phyloP scores from a whole-genome alignment of 2,113 vertebrate genomes.

The Aviceda subcristata region DNA sequence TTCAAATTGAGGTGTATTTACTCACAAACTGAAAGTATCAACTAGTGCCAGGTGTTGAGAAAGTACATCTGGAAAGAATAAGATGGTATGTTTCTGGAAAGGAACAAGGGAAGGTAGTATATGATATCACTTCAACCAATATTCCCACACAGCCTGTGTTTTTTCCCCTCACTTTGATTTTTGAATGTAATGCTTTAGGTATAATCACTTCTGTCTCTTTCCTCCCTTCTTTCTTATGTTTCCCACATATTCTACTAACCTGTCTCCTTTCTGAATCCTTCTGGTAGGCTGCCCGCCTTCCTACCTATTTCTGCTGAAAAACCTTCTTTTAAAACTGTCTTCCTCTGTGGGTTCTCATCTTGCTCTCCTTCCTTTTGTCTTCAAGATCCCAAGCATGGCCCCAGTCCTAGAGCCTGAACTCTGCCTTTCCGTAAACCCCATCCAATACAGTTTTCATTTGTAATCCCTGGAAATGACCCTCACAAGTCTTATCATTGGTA shows the following conservation, averaged over 20 bases:
- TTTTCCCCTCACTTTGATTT: background rate
- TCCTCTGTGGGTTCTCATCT: background rate
- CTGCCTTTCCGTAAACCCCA: background rate
- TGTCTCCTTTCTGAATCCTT: background rate
- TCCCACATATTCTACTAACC: background rate
- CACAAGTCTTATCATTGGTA: background rate
- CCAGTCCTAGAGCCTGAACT: background rate
- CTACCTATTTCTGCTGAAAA: background rate
- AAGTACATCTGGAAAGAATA: background rate
- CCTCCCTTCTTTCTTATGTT: background rate
- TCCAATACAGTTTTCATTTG: background rate
- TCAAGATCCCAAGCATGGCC: background rate
- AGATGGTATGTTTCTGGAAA: background rate
- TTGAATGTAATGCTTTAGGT: background rate
- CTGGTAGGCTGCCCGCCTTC: background rate
- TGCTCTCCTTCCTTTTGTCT: background rate
- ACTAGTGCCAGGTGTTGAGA: background rate
- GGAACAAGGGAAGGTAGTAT: background rate
- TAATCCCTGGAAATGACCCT: background rate
- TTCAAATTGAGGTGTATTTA: background rate
- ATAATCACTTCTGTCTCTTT: background rate
- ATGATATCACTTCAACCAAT: background rate
- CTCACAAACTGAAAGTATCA: background rate
- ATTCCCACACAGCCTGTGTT: background rate
- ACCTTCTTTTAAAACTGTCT: background rate